Evolutionary conservation across 2,113 vertebrate species (phyloP).

Genomic region (Tetrax tetrax): DNA sequence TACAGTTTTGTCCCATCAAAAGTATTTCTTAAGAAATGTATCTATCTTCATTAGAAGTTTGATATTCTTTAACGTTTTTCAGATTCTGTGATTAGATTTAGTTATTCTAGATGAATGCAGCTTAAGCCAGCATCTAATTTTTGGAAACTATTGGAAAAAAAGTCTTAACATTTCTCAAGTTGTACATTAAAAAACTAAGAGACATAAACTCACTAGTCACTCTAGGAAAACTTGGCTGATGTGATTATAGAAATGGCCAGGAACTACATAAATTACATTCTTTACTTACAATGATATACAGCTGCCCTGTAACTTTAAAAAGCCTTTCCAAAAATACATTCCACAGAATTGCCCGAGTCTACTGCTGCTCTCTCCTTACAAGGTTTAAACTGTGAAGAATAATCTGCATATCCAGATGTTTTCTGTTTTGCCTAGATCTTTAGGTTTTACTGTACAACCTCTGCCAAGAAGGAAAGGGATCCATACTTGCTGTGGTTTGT

Average conservation of each 20-base stretch:
- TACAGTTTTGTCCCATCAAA: neutral
- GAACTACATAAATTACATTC: constrained; percentile 38
- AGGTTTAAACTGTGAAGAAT: constrained; percentile 42
- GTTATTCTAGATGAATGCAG: neutral
- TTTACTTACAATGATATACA: constrained; percentile 24
- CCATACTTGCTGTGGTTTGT: neutral
- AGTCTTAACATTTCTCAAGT: neutral
- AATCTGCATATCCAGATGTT: constrained; percentile 31
- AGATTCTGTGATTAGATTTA: neutral
- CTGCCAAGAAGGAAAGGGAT: constrained; percentile 15
- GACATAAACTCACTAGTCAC: constrained; percentile 44
- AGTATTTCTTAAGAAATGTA: constrained; percentile 3
- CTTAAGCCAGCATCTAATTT: neutral
- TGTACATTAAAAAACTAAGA: neutral
- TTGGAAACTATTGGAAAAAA: neutral
- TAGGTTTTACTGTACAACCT: constrained; percentile 13
- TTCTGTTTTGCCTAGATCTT: constrained; percentile 21
- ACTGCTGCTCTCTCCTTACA: constrained; percentile 22
- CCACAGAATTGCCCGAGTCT: neutral
- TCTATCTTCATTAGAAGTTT: neutral
- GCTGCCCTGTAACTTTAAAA: constrained; percentile 40
- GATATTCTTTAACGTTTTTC: neutral
- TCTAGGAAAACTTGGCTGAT: constrained; percentile 38
- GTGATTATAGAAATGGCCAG: constrained; percentile 31
- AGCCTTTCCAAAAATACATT: constrained; percentile 42